Evolutionary conservation across 2,888 invertebrate genomes (phyloP), one percentile per base, ranked within the genome.

Genomic region (Listrodromus nycthemerus): DNA sequence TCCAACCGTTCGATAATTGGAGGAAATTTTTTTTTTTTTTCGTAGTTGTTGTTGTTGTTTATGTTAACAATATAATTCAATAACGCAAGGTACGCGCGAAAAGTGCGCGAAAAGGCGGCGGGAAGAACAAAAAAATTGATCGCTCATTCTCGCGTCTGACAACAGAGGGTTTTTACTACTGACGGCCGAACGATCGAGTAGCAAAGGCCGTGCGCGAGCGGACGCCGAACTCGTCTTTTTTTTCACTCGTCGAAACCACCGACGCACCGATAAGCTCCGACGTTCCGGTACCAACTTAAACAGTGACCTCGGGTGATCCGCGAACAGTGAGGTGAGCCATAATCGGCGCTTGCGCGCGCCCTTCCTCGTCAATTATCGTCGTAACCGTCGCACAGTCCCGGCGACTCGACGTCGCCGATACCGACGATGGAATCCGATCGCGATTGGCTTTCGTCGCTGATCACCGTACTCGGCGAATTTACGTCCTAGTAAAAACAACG

Each of bases 261-360:
- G 21, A 71, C 41, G 8, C 30, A 10, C 61, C 45, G 45, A 45
- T 2, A 48, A 21, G 24, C 13, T 45, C 19, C 24, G 10, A 13
- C 19, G 33, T 33, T 19, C 24, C 8, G 55, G 27, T 16, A 58
- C 6, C 24, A 30, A 21, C 48, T 63, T 19, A 37, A 45, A 19
- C 8, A 74, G 74, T 65, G 63, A 74, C 48, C 48, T 48, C 48
- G 45, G 63, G 63, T 63, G 61, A 45, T 74, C 6, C 2, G 27
- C n/a, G 61, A 27, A 65, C 6, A 50, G 65, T 74, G 50, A 50
- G 50, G 63, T 50, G 65, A 24, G 24, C 37, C 16, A 52, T 41
- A 24, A 52, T 33, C 85, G 85, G 86, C 90, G 90, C 89, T 87
- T 87, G 89, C 89, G 89, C 87, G 80, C 82, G 83, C 79, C 48